Evolutionary conservation across 2,888 invertebrate species (phyloP).

Genomic region (Leptura quadrifasciata): DNA sequence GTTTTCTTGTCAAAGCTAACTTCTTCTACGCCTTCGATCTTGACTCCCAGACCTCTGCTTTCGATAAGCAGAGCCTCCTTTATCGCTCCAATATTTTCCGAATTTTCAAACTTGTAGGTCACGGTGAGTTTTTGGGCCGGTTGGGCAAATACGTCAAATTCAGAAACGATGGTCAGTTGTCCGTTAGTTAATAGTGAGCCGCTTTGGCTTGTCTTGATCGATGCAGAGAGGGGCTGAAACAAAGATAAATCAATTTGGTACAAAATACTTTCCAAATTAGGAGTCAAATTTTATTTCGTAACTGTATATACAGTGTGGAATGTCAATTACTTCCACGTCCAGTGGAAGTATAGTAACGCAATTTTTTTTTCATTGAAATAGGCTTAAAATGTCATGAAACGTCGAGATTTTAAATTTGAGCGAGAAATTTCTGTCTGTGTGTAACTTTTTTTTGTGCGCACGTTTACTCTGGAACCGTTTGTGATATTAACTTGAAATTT

Average conservation of each 20-base stretch:
- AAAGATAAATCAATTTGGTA: conserved; percentile 8
- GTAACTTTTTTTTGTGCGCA: too few species aligned
- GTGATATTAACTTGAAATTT: too few species aligned
- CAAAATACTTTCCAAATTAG: neutral
- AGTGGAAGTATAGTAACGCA: too few species aligned
- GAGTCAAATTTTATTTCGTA: too few species aligned
- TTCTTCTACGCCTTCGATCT: conserved; percentile 60
- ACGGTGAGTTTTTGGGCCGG: conserved; percentile 77
- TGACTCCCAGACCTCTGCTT: conserved; percentile 72
- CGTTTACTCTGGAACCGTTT: too few species aligned
- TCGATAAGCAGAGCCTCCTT: conserved; percentile 67
- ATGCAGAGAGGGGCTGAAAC: conserved; percentile 56
- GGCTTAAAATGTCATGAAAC: too few species aligned
- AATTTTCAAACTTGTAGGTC: conserved; percentile 61
- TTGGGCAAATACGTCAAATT: conserved; percentile 78
- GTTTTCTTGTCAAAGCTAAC: conserved; percentile 50
- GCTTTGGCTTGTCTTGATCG: conserved; percentile 51
- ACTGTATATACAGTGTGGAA: too few species aligned
- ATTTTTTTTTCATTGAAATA: too few species aligned
- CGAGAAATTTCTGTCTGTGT: too few species aligned
- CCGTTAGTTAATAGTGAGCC: conserved; percentile 70
- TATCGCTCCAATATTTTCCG: neutral
- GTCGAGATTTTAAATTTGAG: too few species aligned
- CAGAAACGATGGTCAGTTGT: conserved; percentile 71
- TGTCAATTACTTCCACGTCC: too few species aligned